These are phyloP conservation scores for Leptatherina wallacei DNA, from an alignment of 2,797 vertebrate species.

Conservation along the genomic window DNA sequence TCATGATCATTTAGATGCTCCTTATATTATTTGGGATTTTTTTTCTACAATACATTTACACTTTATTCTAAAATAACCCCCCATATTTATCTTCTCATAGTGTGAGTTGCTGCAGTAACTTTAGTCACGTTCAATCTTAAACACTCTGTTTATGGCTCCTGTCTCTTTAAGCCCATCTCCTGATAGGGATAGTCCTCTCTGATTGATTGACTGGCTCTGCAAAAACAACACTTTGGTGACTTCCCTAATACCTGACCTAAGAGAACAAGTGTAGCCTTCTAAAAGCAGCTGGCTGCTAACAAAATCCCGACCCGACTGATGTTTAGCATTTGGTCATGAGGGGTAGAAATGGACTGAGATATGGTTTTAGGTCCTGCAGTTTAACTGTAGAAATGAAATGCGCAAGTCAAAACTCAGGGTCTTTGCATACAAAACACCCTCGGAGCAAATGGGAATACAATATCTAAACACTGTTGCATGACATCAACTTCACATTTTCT, in stretches of 20 bases:
- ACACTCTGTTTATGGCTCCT: background rate
- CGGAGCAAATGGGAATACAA: background rate
- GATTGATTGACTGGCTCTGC: background rate
- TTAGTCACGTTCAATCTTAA: background rate
- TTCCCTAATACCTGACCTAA: background rate
- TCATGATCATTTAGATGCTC: background rate
- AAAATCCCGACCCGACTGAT: background rate
- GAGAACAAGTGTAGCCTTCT: background rate
- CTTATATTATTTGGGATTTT: background rate
- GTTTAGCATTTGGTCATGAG: background rate
- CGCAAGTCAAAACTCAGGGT: background rate
- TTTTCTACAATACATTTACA: background rate
- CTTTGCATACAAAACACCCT: background rate
- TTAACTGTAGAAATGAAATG: background rate
- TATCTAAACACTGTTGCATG: background rate
- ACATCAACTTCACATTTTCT: background rate
- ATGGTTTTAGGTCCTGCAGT: background rate
- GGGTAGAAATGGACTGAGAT: background rate
- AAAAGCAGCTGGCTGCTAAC: background rate
- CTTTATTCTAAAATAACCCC: too few species aligned
- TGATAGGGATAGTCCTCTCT: background rate
- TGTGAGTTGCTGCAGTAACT: too few species aligned
- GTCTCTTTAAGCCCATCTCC: background rate
- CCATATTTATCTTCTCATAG: background rate
- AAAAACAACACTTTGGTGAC: background rate